Conservation (phyloP, 2,888 invertebrate genomes). For the Caenorhabditis sp. region DNA sequence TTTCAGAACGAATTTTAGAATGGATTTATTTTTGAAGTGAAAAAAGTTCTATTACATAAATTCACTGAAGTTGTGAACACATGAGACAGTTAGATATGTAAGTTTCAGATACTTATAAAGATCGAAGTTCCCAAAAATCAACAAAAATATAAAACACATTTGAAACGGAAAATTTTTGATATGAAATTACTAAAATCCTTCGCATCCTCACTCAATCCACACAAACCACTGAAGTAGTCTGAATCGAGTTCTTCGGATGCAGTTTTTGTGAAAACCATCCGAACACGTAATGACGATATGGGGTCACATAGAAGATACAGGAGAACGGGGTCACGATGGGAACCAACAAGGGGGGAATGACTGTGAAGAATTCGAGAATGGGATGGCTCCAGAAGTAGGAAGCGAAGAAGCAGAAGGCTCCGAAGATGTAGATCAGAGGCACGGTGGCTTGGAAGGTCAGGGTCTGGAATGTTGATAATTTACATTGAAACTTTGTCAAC, state of each 20-base stretch:
- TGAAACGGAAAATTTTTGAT: no score
- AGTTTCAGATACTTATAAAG: no score
- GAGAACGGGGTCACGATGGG: conserved; percentile 60
- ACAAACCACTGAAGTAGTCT: conserved; percentile 4
- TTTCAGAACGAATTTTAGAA: no score
- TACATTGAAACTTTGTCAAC: neutral
- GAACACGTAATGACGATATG: conserved; percentile 49
- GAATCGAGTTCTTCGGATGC: conserved; percentile 7
- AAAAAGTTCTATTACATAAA: no score
- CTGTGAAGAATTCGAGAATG: conserved; percentile 52
- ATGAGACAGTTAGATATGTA: no score
- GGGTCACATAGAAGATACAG: conserved; percentile 58
- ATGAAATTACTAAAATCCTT: no score
- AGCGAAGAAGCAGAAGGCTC: conserved; percentile 52
- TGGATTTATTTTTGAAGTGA: no score
- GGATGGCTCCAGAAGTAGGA: conserved; percentile 56
- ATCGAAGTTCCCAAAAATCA: no score
- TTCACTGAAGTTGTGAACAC: no score
- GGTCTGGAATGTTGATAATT: conserved; percentile 37
- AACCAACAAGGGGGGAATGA: conserved; percentile 48
- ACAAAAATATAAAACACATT: no score
- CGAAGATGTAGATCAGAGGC: conserved; percentile 59
- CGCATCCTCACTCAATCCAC: neutral
- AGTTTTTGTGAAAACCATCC: neutral
- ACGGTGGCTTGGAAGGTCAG: conserved; percentile 57